A percentile compares a stretch with the other conserved stretches of the same genome.
These are phyloP conservation scores for Gambusia holbrooki DNA, from an alignment of 2,113 vertebrate genomes.

Conservation along the genomic window DNA sequence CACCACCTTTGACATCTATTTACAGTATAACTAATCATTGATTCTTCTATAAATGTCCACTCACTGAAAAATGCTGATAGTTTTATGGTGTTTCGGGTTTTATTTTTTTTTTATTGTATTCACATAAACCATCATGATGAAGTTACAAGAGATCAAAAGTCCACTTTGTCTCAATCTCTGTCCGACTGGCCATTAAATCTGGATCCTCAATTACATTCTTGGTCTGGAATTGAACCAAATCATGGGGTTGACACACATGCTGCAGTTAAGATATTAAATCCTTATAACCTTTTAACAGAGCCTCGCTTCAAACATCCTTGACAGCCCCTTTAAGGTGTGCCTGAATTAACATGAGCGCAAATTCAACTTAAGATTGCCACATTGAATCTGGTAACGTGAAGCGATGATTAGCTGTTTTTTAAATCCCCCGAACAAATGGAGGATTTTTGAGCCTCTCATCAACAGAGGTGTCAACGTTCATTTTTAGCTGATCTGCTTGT, in stretches of 20 bases:
- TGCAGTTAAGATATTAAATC: background rate
- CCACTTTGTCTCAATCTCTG: too few species aligned
- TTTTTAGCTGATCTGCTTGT: slow-evolving; percentile 48
- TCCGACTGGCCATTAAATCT: background rate
- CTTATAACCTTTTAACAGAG: background rate
- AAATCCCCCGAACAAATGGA: slow-evolving; percentile 15
- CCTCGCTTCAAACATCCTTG: background rate
- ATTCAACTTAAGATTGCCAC: background rate
- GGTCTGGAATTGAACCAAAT: background rate
- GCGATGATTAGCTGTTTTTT: slow-evolving; percentile 22
- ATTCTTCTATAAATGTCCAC: too few species aligned
- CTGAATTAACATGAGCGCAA: background rate
- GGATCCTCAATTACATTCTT: background rate
- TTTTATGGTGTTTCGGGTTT: too few species aligned
- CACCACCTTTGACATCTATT: too few species aligned
- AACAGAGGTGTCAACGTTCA: slow-evolving; percentile 28
- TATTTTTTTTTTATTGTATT: too few species aligned
- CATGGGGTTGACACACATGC: background rate
- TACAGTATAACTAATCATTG: too few species aligned
- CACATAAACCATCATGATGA: too few species aligned
- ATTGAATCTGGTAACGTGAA: background rate
- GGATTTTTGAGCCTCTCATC: slow-evolving; percentile 11
- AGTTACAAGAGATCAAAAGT: too few species aligned
- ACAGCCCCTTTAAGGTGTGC: background rate
- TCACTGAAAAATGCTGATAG: too few species aligned